Conservation (phyloP, 2,797 vertebrate genomes). For the Gymnoscopelus microlampas region DNA sequence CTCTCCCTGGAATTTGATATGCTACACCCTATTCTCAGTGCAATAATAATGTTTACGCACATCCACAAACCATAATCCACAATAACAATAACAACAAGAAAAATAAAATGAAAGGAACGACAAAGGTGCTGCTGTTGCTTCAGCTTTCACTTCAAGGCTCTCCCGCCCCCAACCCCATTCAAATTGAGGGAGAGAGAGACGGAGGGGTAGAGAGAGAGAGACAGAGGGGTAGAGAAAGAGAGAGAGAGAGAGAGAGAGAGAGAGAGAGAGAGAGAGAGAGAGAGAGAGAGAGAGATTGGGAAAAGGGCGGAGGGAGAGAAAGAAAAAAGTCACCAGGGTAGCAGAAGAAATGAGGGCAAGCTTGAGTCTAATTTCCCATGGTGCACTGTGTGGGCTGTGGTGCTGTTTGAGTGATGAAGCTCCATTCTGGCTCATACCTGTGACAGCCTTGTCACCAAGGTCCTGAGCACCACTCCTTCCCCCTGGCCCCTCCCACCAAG, state of each 20-base stretch:
- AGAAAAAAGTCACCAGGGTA: slow-evolving; percentile 30
- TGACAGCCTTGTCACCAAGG: slow-evolving; percentile 42
- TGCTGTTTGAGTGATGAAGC: slow-evolving; percentile 52
- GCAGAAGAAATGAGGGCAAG: slow-evolving; percentile 38
- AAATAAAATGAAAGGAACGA: neutral
- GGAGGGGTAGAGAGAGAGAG: neutral
- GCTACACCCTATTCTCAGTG: slow-evolving; percentile 1
- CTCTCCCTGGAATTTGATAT: neutral
- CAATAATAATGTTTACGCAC: neutral
- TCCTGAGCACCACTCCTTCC: slow-evolving; percentile 3
- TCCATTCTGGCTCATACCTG: slow-evolving; percentile 30
- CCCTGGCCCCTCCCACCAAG: slow-evolving; percentile 7
- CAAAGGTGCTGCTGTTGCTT: neutral
- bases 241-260: slow-evolving; percentile 6
- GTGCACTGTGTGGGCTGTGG: slow-evolving; percentile 26
- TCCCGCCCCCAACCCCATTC: neutral
- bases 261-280: slow-evolving; percentile 3
- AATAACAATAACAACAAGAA: slow-evolving; percentile 18
- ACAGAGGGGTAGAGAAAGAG: neutral
- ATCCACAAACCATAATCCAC: slow-evolving; percentile 20
- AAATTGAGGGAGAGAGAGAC: slow-evolving; percentile 11
- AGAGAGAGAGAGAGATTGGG: neutral
- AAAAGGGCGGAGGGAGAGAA: neutral
- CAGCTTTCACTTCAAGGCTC: neutral
- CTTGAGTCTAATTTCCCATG: slow-evolving; percentile 58